phyloP scores from a whole-genome alignment of 35 echinoderm and acorn worm species.

The Apostichopus californicus region DNA sequence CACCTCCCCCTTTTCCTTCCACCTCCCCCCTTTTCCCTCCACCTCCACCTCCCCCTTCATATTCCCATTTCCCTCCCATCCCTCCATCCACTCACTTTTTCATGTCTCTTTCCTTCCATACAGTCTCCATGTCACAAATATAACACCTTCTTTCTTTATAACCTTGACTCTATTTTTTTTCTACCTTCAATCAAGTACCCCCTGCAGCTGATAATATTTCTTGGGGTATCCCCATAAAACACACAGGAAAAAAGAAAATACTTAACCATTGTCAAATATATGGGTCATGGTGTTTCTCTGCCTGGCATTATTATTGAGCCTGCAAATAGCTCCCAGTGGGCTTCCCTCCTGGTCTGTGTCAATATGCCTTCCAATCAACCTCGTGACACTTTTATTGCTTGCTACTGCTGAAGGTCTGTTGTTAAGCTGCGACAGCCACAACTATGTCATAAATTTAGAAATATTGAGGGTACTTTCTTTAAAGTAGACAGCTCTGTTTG shows the following conservation, averaged over 20 bases:
- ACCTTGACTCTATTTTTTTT: neutral
- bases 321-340: neutral
- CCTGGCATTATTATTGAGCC: neutral
- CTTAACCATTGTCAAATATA: too few relatives aligned
- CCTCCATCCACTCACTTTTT: neutral
- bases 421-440: constrained; percentile 4
- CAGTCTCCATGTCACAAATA: neutral
- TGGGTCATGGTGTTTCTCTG: too few relatives aligned
- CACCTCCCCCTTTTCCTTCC: neutral
- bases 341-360: neutral
- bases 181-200: neutral
- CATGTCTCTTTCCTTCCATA: neutral
- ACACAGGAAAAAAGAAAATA: too few relatives aligned
- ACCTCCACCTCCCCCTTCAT: neutral
- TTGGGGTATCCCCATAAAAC: too few relatives aligned
- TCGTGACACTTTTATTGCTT: constrained; percentile 6
- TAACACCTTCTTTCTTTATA: neutral
- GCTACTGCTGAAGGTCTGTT: constrained; percentile 3
- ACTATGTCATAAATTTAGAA: constrained; percentile 33
- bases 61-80: neutral
- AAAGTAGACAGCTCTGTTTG: constrained; percentile 20
- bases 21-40: neutral
- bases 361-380: neutral
- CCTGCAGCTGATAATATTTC: too few relatives aligned
- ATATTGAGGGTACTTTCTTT: neutral